Percentiles rank a stretch among this genome's conserved stretches.
These are phyloP conservation scores for Serilophus lunatus DNA, from an alignment of 2,113 vertebrate genomes.

Conservation along the genomic window DNA sequence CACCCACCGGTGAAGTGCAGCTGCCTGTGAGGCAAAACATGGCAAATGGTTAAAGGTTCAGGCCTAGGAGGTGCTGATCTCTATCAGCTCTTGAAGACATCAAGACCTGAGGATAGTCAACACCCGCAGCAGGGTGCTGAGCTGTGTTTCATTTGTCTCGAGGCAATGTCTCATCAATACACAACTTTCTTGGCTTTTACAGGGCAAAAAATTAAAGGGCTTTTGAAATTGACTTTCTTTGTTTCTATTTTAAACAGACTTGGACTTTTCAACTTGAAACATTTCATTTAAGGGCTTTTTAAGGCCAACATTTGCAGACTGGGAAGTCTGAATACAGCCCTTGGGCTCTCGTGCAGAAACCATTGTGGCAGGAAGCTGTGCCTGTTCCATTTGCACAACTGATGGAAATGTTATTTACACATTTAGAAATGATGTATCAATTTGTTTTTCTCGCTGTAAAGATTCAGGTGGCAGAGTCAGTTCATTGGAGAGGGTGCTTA, in stretches of 20 bases:
- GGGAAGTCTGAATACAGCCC: neutral
- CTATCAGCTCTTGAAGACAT: conserved; percentile 31
- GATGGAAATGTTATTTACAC: neutral
- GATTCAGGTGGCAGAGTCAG: neutral
- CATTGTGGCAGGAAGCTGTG: neutral
- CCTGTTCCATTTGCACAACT: neutral
- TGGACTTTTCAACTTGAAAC: conserved; percentile 46
- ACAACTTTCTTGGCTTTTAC: neutral
- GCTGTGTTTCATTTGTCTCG: neutral
- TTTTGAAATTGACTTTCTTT: conserved; percentile 39
- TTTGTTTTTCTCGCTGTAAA: neutral
- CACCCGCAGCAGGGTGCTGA: neutral
- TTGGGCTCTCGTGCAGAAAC: neutral
- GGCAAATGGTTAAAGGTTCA: conserved; percentile 44
- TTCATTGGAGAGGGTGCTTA: neutral
- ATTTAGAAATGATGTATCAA: neutral
- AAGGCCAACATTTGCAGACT: neutral
- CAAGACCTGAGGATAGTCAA: conserved; percentile 29
- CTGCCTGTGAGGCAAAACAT: conserved; percentile 55
- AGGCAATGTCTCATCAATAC: conserved; percentile 4
- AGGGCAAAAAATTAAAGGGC: neutral
- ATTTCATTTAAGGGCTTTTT: neutral
- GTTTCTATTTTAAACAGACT: conserved; percentile 13
- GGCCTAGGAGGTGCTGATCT: conserved; percentile 9
- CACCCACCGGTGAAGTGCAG: conserved; percentile 5